Conservation (phyloP, 92 coral and sea anemone genomes). For the Porites lobata region DNA sequence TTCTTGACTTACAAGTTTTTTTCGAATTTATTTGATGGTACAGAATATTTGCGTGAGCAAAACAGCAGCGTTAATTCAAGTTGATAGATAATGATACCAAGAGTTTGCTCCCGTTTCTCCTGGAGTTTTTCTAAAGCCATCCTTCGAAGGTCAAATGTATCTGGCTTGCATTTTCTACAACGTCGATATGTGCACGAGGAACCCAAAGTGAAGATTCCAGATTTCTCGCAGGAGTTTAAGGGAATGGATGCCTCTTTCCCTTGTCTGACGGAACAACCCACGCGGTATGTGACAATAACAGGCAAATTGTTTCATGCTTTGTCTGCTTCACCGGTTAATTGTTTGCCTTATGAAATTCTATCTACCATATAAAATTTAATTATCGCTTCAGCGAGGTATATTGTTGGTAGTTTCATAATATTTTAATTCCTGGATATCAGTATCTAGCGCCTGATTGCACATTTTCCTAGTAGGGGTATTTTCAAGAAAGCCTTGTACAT, state of each 20-base stretch:
- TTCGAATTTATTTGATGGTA: not conserved
- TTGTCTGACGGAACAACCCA: slow-evolving; percentile 75
- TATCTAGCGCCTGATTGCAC: too few species aligned
- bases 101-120: not conserved
- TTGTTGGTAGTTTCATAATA: too few species aligned
- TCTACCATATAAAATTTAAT: too few species aligned
- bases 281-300: slow-evolving; percentile 60
- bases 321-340: not conserved
- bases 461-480: too few species aligned
- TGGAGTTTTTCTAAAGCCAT: slow-evolving; percentile 6
- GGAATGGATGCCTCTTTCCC: slow-evolving; percentile 89
- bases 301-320: not conserved
- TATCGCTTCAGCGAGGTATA: too few species aligned
- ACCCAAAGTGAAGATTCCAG: slow-evolving; percentile 75
- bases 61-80: not conserved
- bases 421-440: too few species aligned
- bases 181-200: slow-evolving; percentile 30
- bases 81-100: slow-evolving; percentile 6
- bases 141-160: slow-evolving; percentile 16
- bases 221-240: slow-evolving; percentile 83
- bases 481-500: too few species aligned
- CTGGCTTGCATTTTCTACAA: not conserved
- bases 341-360: not conserved
- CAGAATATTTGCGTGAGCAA: not conserved
- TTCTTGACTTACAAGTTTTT: not conserved